These are phyloP conservation scores for Mormyrus hasselquistii DNA, from an alignment of 2,797 vertebrate genomes.

Conservation along the genomic window DNA sequence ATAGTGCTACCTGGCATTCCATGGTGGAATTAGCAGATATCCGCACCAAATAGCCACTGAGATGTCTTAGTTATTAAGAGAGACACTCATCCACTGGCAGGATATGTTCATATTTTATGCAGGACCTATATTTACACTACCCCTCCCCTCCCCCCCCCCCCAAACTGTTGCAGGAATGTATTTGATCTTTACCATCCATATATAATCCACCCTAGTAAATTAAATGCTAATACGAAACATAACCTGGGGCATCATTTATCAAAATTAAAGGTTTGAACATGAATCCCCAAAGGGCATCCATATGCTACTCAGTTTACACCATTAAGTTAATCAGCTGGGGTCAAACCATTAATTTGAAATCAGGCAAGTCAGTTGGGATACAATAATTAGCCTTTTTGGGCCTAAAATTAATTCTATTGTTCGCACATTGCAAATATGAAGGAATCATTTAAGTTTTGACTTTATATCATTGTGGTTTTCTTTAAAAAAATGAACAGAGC, in stretches of 20 bases:
- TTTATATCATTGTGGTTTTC: neutral
- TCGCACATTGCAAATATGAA: neutral
- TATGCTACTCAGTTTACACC: slow-evolving; percentile 60
- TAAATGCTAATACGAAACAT: slow-evolving; percentile 57
- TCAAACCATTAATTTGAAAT: slow-evolving; percentile 63
- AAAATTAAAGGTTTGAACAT: slow-evolving; percentile 55
- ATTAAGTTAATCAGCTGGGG: slow-evolving; percentile 61
- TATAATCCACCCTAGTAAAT: slow-evolving; percentile 42
- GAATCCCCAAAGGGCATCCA: slow-evolving; percentile 54
- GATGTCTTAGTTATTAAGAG: slow-evolving; percentile 15
- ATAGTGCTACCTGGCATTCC: neutral
- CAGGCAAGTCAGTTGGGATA: slow-evolving; percentile 50
- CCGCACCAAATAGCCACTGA: neutral
- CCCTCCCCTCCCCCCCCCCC: slow-evolving; percentile 15
- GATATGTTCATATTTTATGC: slow-evolving; percentile 32
- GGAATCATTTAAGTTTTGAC: neutral
- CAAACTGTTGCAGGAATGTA: slow-evolving; percentile 28
- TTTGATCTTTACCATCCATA: slow-evolving; percentile 48
- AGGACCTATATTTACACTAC: slow-evolving; percentile 34
- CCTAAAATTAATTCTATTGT: neutral
- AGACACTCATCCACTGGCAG: neutral
- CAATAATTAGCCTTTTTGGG: slow-evolving; percentile 19
- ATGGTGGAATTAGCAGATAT: neutral
- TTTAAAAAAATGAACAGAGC: neutral
- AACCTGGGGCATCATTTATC: slow-evolving; percentile 61